Base-by-base conservation (phyloP, 2,113 vertebrate species). In the Daubentonia madagascariensis region DNA sequence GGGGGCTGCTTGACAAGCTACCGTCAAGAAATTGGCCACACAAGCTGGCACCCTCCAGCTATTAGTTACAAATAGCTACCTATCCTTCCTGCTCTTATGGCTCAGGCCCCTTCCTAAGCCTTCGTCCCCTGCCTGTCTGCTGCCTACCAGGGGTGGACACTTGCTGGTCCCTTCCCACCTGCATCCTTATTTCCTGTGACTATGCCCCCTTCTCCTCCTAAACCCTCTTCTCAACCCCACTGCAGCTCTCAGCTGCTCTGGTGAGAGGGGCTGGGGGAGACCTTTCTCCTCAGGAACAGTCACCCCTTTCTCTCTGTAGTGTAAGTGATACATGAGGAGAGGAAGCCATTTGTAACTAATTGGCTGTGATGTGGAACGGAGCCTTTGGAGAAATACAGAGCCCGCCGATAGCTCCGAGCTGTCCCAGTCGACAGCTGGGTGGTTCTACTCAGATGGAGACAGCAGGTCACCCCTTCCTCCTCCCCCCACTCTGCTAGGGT, bases 201-300 rank as follows among this genome's bases (percentile, higher is more conserved):
- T 30, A 2, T 0, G 0, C 48, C 43, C 22, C n/a, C 22, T 40
- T n/a, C 40, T 63, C 65, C 85, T 89, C 45, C 65, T 28, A 54
- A 32, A 35, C 65, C 59, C 61, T 37, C 83, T 52, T 63, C 23
- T 28, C 50, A 45, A 48, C 59, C 68, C 87, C 23, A 12, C 22
- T 45, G 45, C 30, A 2, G n/a, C 86, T 89, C 92, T 98, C 98
- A 97, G 98, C 98, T 94, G 97, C 92, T 97, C 95, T 80, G 97
- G 96, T 73, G 94, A 97, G 95, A 98, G 97, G 75, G 89, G 93
- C 85, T 61, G 0, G 13, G 40, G 68, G 85, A 76, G 93, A 95
- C 85, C 65, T 93, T 97, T 97, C 97, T 98, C 97, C 98, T 97
- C 95, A 93, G 96, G 97, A 98, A 99, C 98, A 98, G 98, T 98